Percentiles rank a stretch among this genome's conserved stretches.
These are phyloP conservation scores for Gymnocypris eckloni DNA, from an alignment of 2,797 vertebrate genomes.

Conservation along the genomic window DNA sequence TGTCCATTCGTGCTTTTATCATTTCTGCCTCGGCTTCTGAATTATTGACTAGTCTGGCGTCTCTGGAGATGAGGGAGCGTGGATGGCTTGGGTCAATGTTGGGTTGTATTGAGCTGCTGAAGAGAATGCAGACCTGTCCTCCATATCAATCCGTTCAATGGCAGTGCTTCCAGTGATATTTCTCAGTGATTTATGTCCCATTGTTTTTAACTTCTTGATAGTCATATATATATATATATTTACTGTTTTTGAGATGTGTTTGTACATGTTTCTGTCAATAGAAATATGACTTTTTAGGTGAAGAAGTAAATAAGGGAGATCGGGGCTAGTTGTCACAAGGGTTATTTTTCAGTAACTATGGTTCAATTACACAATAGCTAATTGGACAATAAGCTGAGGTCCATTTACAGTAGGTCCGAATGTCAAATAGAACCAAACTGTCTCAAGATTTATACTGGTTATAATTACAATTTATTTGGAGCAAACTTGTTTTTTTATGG, in stretches of 20 bases:
- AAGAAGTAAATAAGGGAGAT: not conserved
- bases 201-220: not conserved
- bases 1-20: conserved; percentile 68
- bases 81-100: conserved; percentile 65
- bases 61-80: conserved; percentile 65
- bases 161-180: not conserved
- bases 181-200: not conserved
- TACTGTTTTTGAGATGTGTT: not conserved
- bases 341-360: not conserved
- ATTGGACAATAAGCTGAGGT: too few species aligned
- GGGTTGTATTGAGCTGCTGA: conserved; percentile 50
- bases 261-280: not conserved
- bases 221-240: not conserved
- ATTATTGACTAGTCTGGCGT: conserved; percentile 78
- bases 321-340: not conserved
- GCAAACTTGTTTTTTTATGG: too few species aligned
- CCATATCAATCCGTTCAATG: conserved; percentile 18
- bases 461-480: too few species aligned
- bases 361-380: too few species aligned
- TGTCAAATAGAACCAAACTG: too few species aligned
- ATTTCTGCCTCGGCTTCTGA: conserved; percentile 70
- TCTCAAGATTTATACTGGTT: too few species aligned
- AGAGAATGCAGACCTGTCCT: conserved; percentile 27
- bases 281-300: not conserved
- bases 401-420: too few species aligned